These are phyloP conservation scores for Azorinus chamasolen DNA, from an alignment of 2,888 invertebrate species.

Conservation along the genomic window DNA sequence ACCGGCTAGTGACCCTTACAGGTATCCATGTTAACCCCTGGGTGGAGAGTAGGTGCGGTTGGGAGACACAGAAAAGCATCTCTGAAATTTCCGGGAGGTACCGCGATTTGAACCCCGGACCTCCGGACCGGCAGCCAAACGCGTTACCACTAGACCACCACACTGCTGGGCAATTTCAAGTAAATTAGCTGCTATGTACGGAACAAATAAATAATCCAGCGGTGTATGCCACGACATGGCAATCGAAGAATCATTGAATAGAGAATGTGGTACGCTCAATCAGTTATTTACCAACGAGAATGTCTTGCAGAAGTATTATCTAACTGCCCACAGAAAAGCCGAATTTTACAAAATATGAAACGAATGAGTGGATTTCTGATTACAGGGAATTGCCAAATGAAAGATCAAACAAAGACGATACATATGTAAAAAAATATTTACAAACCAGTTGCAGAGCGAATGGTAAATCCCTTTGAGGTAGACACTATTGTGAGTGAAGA, in stretches of 20 bases:
- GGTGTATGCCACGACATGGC: conserved; percentile 41
- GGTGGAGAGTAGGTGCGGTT: no score
- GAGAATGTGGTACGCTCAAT: conserved; percentile 29
- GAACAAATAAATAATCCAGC: conserved; percentile 22
- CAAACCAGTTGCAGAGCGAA: conserved; percentile 9
- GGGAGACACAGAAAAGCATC: no score
- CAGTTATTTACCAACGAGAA: conserved; percentile 21
- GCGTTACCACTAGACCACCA: no score
- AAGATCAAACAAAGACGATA: conserved; percentile 15
- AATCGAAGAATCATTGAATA: conserved; percentile 25
- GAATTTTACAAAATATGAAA: conserved; percentile 13
- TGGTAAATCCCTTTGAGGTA: conserved; percentile 30
- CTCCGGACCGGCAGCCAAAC: no score
- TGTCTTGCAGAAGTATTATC: conserved; percentile 30
- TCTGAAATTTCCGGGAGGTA: no score
- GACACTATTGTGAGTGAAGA: conserved; percentile 17
- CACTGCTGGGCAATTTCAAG: conserved; percentile 5
- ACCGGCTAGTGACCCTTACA: no score
- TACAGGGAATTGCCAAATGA: conserved; percentile 18
- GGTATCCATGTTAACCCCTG: no score
- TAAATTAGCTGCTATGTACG: conserved; percentile 1
- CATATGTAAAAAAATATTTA: conserved; percentile 2
- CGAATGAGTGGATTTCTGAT: conserved; percentile 3
- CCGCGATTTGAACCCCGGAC: no score
- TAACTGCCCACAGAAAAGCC: conserved; percentile 36